These are phyloP conservation scores for Apostichopus japonicus DNA, from an alignment of 35 echinoderm and acorn worm genomes.

Conservation along the genomic window DNA sequence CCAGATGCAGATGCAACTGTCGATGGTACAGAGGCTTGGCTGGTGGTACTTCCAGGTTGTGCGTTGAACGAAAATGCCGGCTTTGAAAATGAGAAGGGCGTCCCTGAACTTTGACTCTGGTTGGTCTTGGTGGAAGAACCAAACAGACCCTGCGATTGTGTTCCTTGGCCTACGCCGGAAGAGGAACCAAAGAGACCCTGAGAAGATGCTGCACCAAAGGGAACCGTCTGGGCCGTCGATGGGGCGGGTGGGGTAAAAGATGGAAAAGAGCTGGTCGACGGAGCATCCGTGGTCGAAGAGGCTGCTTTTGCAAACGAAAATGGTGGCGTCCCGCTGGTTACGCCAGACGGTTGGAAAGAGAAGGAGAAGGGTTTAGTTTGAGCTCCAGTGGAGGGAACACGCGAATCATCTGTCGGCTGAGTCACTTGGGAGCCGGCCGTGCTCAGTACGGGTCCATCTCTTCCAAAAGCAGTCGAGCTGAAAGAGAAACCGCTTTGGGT, in stretches of 20 bases:
- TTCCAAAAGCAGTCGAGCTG: neutral
- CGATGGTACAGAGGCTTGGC: neutral
- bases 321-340: neutral
- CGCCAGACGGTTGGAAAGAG: neutral
- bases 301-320: neutral
- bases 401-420: neutral
- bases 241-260: neutral
- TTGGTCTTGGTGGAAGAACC: neutral
- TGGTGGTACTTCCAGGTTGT: neutral
- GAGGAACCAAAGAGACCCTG: neutral
- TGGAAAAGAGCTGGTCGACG: neutral
- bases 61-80: neutral
- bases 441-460: neutral
- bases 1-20: neutral
- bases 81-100: neutral
- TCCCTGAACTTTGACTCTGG: slow-evolving; percentile 8
- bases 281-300: neutral
- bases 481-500: neutral
- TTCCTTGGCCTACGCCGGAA: neutral
- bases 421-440: neutral
- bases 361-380: slow-evolving; percentile 13
- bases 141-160: neutral
- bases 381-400: neutral
- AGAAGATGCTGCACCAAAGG: neutral
- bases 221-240: neutral